These are phyloP conservation scores for Tarsius wallacei DNA, from an alignment of 2,797 vertebrate genomes.

Conservation along the genomic window DNA sequence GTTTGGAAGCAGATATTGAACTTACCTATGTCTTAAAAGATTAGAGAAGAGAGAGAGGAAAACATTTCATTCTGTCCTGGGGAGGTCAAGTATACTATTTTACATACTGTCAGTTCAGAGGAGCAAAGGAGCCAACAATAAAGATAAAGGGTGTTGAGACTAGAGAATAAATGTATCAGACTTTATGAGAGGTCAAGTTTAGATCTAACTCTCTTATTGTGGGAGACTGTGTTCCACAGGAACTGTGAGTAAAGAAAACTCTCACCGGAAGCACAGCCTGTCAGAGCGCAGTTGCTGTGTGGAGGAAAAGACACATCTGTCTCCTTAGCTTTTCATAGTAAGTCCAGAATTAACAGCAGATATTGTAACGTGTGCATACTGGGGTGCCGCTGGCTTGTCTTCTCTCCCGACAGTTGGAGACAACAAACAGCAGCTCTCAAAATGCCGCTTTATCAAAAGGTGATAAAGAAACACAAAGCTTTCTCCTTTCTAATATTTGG, in stretches of 20 bases:
- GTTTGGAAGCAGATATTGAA: conserved; percentile 80
- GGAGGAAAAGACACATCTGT: background rate
- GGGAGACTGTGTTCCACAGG: background rate
- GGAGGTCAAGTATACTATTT: background rate
- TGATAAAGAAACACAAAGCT: background rate
- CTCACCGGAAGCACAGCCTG: background rate
- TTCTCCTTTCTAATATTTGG: background rate
- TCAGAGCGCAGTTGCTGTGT: accelerated
- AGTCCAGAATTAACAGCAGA: background rate
- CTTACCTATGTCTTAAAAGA: conserved; percentile 54
- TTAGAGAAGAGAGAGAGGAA: background rate
- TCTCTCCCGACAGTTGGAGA: background rate
- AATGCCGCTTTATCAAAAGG: conserved; percentile 52
- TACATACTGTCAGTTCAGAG: background rate
- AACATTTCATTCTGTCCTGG: background rate
- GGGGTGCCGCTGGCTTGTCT: background rate
- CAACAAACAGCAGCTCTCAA: conserved; percentile 51
- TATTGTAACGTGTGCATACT: background rate
- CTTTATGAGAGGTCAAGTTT: background rate
- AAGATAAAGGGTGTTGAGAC: background rate
- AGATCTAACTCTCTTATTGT: background rate
- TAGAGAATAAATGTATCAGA: background rate
- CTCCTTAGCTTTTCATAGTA: conserved; percentile 47
- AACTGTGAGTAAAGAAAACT: background rate
- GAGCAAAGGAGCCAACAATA: background rate